Base-by-base conservation (phyloP, 2,888 invertebrate genomes). In the Liopterus haemorrhoidalis region DNA sequence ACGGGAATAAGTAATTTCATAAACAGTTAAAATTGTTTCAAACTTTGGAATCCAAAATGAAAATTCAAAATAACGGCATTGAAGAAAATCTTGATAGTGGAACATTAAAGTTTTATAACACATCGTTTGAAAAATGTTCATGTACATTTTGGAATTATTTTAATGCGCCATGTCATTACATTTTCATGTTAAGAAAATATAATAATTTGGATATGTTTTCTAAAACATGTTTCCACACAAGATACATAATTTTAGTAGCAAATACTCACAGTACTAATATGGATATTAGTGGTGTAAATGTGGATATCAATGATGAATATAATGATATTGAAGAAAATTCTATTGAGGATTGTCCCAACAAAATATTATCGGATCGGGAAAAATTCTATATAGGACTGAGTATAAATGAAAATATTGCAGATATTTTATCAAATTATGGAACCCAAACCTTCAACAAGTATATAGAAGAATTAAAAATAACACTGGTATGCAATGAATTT, bases 331-430 rank as follows among this genome's bases (percentile, higher is more conserved):
- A 19, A 12, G 12, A 30, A 40, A 45, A 2, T 28, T 39, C 5
- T 12, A 45, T 46, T 32, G 33, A 33, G n/a, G n/a, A 14, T 16
- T 5, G 33, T 36, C 21, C 33, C 28, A 41, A 46, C 19, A 45
- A 40, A 45, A 45, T 41, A 32, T 46, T 46, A 31, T 46, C 35
- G 24, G 46, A 41, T 18, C 8, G 41, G 28, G 46, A 46, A 46
- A 46, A 41, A 41, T 33, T 41, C n/a, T 41, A 33, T 33, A n/a
- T 46, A 5, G 31, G 16, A 40, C 18, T 40, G 22, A 28, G 15
- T 2, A 40, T 36, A 46, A 40, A 35, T 21, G 41, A 45, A 48
- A 45, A 27, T 49, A 50, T 50, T 44, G 50, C 45, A 39, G 46
- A 49, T 42, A n/a, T n/a, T n/a, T n/a, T n/a, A n/a, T n/a, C n/a